Base-by-base conservation (phyloP, 2,113 vertebrate genomes). In the Chaetura pelagica region DNA sequence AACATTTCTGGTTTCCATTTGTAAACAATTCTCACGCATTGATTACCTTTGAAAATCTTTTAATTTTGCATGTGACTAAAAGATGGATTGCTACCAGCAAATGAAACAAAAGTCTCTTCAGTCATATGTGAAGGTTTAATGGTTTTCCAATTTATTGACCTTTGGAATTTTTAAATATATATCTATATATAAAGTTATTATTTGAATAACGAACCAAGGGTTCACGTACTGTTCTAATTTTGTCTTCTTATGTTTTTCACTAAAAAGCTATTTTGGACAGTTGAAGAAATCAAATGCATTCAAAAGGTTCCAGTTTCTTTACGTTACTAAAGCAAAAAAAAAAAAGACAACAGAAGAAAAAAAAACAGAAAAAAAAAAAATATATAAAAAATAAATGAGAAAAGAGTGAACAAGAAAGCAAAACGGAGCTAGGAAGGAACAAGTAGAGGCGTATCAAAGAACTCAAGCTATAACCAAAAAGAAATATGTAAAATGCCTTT, bases 401-500 rank as follows among this genome's bases (percentile, higher is more conserved):
- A 84, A 55, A 87, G 38, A 91, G 26, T 96, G 59, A 98, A 97
- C 67, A 97, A 96, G 93, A 94, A 98, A 97, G 79, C 90, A 93
- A 98, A 95, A 97, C 97, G 97, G 98, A 98, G 97, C 96, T 97
- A 97, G 95, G 95, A 97, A 96, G 97, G 94, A 98, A 97, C 97
- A 98, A 98, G 96, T 98, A 98, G 98, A 99, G 98, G 98, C 97
- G 96, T 98, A 98, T 98, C 97, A 98, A 98, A 98, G 97, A 98
- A 98, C 98, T 98, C 98, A 99, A 99, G 99, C 99, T 99, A 98
- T 98, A 99, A 99, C 99, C 99, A 99, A 99, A 99, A 99, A 98
- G 96, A 98, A 97, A 97, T 97, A 97, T 96, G 94, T 97, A 97
- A 98, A 98, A 98, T 98, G 98, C 98, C 99, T 99, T 99, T 98